Conservation (phyloP, 2,888 invertebrate species). For the Pollenia labialis region DNA sequence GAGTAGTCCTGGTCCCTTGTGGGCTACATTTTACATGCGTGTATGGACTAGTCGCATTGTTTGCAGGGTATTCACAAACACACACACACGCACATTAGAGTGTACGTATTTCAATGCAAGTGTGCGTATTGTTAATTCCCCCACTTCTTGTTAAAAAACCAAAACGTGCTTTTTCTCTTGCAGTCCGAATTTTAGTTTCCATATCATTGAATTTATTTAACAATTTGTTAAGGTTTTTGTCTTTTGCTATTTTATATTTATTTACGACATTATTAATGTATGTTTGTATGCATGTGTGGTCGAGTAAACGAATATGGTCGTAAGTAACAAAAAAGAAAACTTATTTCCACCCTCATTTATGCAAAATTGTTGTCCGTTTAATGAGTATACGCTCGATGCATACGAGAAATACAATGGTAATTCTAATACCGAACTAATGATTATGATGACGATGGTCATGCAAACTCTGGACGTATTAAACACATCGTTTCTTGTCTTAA, state of each 20-base stretch:
- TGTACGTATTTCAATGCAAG: background rate
- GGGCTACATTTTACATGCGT: too few species aligned
- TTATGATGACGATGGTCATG: slow-evolving; percentile 10
- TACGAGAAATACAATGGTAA: background rate
- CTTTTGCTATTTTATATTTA: slow-evolving; percentile 42
- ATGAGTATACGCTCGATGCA: background rate
- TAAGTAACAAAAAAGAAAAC: too few species aligned
- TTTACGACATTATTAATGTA: slow-evolving; percentile 14
- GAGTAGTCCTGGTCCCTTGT: too few species aligned
- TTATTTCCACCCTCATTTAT: slow-evolving; percentile 47
- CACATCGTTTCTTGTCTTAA: slow-evolving; percentile 52
- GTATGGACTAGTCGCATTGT: too few species aligned
- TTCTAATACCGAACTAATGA: background rate
- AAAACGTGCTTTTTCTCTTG: slow-evolving; percentile 51
- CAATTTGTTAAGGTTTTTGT: slow-evolving; percentile 58
- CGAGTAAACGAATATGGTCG: background rate
- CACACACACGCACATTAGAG: too few species aligned
- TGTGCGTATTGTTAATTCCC: slow-evolving; percentile 6
- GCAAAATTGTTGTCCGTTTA: slow-evolving; percentile 39
- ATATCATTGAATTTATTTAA: slow-evolving; percentile 54
- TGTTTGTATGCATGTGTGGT: background rate
- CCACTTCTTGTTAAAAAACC: background rate
- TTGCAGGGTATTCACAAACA: too few species aligned
- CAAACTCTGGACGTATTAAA: background rate
- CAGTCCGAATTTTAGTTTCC: slow-evolving; percentile 46